Evolutionary conservation across 2,113 vertebrate species (phyloP), one percentile per base, ranked within the genome.

Genomic region (Periophthalmus modestus): DNA sequence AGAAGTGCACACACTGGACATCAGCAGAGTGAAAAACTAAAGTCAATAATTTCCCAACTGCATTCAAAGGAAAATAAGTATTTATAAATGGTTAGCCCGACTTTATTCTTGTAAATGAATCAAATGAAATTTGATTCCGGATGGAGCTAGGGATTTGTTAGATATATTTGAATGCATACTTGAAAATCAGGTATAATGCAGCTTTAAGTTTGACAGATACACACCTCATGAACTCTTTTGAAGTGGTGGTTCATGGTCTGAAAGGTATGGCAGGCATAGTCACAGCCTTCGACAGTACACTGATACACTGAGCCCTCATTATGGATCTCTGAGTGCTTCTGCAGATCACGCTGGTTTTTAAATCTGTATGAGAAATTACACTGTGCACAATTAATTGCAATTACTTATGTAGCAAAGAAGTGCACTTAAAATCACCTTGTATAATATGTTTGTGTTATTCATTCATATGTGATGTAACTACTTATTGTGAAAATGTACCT

Each of bases 271-370:
- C 93, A 91, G 2, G 91, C 90, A 77, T 94, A 94, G 61, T 83
- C 90, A 66, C 94, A 95, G 19, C 93, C 93, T 75, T 93, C 93
- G 71, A 87, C 82, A 0, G 85, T 89, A 66, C 95, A 94, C 91
- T 90, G 94, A 82, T 93, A 92, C 47, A 93, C 89, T 2, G 91
- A 90, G n/a, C 92, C 93, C 85, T 93, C 94, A 28, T 88, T 83
- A 71, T 94, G 93, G 52, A 92, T 93, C 81, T 94, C 93, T 61
- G 93, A 92, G 85, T 89, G 94, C 78, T 95, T 93, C 54, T 92
- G 87, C 54, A 94, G 89, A 88, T 95, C 94, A 3, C 83, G 92
- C 71, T 88, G 66, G 0, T 94, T 94, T 85, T 94, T 92, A 80
- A 94, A 95, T 66, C 94, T 95, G 75, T 71, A 63, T 78, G 79